Conservation (phyloP, 2,888 invertebrate genomes). For the Polia nebulosa region DNA sequence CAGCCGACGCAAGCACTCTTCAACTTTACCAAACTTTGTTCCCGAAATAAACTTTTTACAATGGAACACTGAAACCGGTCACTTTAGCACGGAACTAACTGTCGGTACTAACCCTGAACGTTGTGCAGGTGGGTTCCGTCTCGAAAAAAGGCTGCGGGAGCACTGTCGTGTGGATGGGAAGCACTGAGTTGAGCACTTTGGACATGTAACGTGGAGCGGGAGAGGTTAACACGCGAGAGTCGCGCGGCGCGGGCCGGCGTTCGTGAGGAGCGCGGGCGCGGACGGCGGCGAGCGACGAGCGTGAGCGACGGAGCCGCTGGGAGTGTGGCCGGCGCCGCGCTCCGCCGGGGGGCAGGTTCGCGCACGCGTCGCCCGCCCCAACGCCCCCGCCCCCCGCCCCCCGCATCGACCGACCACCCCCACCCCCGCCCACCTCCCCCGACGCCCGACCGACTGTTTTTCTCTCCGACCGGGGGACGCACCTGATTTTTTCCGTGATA, state of each 20-base stretch:
- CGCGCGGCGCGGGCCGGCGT: slow-evolving; percentile 88
- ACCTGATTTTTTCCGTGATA: slow-evolving; percentile 91
- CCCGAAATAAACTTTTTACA: slow-evolving; percentile 87
- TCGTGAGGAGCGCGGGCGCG: slow-evolving; percentile 85
- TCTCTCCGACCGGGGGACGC: slow-evolving; percentile 90
- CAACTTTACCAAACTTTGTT: slow-evolving; percentile 87
- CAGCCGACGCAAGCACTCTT: slow-evolving; percentile 85
- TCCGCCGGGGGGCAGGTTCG: slow-evolving; percentile 79
- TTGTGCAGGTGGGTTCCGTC: slow-evolving; percentile 87
- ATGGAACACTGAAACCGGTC: slow-evolving; percentile 76
- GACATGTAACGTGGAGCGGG: slow-evolving; percentile 86
- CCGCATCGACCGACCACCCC: slow-evolving; percentile 87
- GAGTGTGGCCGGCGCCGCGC: slow-evolving; percentile 76
- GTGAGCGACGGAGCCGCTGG: slow-evolving; percentile 76
- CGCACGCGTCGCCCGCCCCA: slow-evolving; percentile 84
- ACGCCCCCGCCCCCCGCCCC: slow-evolving; percentile 75
- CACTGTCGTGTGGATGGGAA: slow-evolving; percentile 88
- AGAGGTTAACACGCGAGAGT: slow-evolving; percentile 75
- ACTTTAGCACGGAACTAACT: slow-evolving; percentile 66
- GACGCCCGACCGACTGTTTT: slow-evolving; percentile 87
- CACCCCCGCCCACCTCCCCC: slow-evolving; percentile 81
- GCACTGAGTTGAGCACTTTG: slow-evolving; percentile 90
- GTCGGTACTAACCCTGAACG: slow-evolving; percentile 89
- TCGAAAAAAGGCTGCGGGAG: slow-evolving; percentile 87
- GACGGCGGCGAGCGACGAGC: slow-evolving; percentile 74